These are phyloP conservation scores for Tethea ocularis DNA, from an alignment of 2,888 invertebrate genomes.

Conservation along the genomic window DNA sequence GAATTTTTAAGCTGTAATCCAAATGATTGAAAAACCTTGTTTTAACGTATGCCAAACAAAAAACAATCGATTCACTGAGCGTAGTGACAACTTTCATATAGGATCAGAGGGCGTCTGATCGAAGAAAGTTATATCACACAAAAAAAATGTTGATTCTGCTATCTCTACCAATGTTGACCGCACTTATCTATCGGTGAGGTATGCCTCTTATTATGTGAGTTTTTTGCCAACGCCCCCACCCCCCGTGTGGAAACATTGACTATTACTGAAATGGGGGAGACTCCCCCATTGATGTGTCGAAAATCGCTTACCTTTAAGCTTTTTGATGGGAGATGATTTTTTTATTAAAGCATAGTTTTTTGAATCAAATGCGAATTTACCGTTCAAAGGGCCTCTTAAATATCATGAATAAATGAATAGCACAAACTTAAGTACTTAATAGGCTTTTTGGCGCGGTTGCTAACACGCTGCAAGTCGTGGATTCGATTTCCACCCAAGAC, in stretches of 20 bases:
- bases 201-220: conserved; percentile 66
- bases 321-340: background rate
- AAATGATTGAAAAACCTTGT: no score
- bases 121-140: conserved; percentile 6
- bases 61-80: no score
- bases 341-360: background rate
- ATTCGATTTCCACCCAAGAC: no score
- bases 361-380: background rate
- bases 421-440: no score
- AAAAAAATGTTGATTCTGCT: conserved; percentile 31
- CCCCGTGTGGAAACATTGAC: conserved; percentile 38
- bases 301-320: conserved; percentile 4
- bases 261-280: conserved; percentile 39
- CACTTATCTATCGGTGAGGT: conserved; percentile 67
- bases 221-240: conserved; percentile 50
- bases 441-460: no score
- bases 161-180: conserved; percentile 61
- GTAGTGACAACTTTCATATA: no score
- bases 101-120: no score
- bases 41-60: no score
- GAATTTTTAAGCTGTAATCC: no score
- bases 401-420: no score
- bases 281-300: conserved; percentile 12
- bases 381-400: no score
- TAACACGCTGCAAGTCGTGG: no score